phyloP scores from a whole-genome alignment of 2,113 vertebrate genomes.

The Accipiter cooperii region DNA sequence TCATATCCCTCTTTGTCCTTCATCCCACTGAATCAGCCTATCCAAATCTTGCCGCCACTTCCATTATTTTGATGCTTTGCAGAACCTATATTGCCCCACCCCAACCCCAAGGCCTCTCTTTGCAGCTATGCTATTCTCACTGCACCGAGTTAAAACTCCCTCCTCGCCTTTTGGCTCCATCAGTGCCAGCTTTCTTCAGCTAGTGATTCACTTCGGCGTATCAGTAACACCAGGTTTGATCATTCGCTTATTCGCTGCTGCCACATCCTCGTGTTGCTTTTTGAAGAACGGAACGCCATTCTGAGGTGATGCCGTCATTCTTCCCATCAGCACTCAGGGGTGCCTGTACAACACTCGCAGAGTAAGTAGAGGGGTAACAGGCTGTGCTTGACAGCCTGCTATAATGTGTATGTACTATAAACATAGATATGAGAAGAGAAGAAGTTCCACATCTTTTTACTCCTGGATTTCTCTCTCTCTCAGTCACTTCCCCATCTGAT shows the following conservation, averaged over 20 bases:
- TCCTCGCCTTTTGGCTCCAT: neutral
- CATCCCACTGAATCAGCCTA: neutral
- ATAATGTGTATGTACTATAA: neutral
- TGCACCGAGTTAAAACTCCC: neutral
- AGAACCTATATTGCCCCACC: neutral
- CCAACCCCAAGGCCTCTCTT: neutral
- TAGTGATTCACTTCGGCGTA: neutral
- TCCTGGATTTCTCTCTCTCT: neutral
- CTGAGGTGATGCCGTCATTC: neutral
- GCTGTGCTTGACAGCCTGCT: neutral
- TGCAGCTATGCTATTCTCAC: neutral
- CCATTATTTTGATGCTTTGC: neutral
- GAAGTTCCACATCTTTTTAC: neutral
- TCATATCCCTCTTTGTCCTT: neutral
- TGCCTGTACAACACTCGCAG: rapidly evolving
- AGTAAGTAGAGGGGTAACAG: neutral
- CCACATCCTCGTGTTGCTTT: neutral
- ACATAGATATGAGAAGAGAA: neutral
- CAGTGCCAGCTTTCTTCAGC: neutral
- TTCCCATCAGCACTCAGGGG: neutral
- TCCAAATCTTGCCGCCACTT: neutral
- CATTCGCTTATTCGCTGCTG: neutral
- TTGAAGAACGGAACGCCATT: neutral
- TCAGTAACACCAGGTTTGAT: neutral
- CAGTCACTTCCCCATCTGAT: neutral